These are phyloP conservation scores for Brachylomia viminalis DNA, from an alignment of 2,888 invertebrate species.

Conservation along the genomic window DNA sequence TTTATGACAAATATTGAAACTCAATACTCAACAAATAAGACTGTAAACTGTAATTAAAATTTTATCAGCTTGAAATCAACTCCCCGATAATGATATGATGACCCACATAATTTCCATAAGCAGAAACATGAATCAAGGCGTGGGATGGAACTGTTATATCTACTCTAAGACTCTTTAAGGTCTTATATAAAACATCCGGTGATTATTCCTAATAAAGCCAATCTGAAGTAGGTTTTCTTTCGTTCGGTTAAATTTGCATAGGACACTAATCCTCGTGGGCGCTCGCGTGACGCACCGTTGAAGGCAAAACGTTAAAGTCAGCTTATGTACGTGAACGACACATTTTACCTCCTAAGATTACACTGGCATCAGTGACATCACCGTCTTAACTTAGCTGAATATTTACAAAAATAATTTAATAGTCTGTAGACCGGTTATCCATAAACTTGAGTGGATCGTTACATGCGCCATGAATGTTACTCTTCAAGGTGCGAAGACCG, in stretches of 20 bases:
- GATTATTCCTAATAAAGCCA: conserved; percentile 73
- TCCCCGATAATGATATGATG: conserved; percentile 50
- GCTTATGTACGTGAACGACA: conserved; percentile 76
- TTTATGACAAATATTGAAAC: neutral
- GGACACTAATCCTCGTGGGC: conserved; percentile 75
- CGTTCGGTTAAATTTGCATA: conserved; percentile 73
- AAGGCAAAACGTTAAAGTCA: conserved; percentile 70
- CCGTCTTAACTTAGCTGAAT: conserved; percentile 76
- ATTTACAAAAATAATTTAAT: conserved; percentile 76
- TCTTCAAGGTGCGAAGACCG: conserved; percentile 14
- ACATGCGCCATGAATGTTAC: conserved; percentile 36
- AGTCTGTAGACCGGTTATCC: conserved; percentile 65
- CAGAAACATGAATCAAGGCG: conserved; percentile 59
- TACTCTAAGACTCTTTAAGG: conserved; percentile 64
- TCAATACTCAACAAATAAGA: neutral
- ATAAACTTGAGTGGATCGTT: conserved; percentile 71
- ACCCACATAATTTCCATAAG: conserved; percentile 58
- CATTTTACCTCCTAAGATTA: conserved; percentile 78
- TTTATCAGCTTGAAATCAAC: conserved; percentile 5
- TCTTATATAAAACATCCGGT: conserved; percentile 68
- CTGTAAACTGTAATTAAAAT: conserved; percentile 23
- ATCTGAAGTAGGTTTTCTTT: conserved; percentile 70
- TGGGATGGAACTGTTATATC: conserved; percentile 64
- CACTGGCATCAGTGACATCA: conserved; percentile 81
- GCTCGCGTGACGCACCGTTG: conserved; percentile 76